Evolutionary conservation across 2,888 invertebrate species (phyloP).

Genomic region (Watsonalla cultraria): DNA sequence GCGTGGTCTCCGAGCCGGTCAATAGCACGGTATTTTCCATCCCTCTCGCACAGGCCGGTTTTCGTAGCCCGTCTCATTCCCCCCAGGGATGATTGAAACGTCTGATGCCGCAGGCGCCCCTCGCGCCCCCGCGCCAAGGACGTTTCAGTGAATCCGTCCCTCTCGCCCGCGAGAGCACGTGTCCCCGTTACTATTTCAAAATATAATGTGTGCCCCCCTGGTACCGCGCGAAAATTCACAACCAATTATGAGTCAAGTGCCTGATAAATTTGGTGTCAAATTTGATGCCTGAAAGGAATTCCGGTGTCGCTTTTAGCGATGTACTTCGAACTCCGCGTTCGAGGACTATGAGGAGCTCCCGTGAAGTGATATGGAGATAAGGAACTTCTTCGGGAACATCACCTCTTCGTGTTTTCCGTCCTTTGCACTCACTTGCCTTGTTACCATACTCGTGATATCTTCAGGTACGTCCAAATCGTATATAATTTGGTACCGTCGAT

Average conservation of each 20-base stretch:
- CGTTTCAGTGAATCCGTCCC: conserved; percentile 79
- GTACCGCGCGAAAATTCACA: conserved; percentile 75
- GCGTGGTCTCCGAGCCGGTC: conserved; percentile 76
- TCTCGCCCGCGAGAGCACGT: conserved; percentile 78
- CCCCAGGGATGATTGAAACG: conserved; percentile 77
- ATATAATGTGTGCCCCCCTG: conserved; percentile 75
- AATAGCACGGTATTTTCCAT: conserved; percentile 69
- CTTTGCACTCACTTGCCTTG: conserved; percentile 62
- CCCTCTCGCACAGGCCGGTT: conserved; percentile 45
- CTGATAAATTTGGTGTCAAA: conserved; percentile 69
- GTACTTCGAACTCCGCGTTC: conserved; percentile 52
- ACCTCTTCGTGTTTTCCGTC: conserved; percentile 70
- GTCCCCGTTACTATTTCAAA: conserved; percentile 75
- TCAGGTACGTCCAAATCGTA: conserved; percentile 49
- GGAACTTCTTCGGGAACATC: conserved; percentile 55
- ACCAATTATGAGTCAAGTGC: conserved; percentile 76
- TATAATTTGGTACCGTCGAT: not conserved
- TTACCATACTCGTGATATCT: conserved; percentile 48
- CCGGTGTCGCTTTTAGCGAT: conserved; percentile 60
- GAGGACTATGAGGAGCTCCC: conserved; percentile 62
- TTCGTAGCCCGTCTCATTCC: conserved; percentile 48
- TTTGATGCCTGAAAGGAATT: conserved; percentile 70
- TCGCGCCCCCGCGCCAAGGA: conserved; percentile 75
- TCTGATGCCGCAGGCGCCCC: conserved; percentile 79
- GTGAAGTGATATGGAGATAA: conserved; percentile 75